Base-by-base conservation (phyloP, 1,140 invertebrate species). In the Saxidomus purpurata region DNA sequence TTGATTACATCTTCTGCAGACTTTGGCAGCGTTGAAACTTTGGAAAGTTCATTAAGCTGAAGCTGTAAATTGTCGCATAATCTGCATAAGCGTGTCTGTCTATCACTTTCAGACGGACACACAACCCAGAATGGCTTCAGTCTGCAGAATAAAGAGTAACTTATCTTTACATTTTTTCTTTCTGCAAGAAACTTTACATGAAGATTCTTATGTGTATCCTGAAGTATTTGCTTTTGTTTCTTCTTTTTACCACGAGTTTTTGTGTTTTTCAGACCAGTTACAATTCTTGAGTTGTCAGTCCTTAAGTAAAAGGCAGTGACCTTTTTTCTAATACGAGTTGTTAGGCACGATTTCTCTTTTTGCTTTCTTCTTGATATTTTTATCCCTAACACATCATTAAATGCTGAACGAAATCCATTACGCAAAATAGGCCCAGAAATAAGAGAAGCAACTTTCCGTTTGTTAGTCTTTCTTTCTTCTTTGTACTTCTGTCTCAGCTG, bases 401-500 rank as follows among this genome's bases (percentile, higher is more conserved):
- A 43, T 8, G 43, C 43, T 43, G 43, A 43, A 43, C 43, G 43
- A 43, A 74, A 3, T 36, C 69, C 36, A 9, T 74, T 74, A 34
- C 36, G 25, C 19, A 74, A 31, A 34, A 74, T 74, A 31, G 69
- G 36, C 22, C 69, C 69, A 15, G 69, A 3, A 22, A 74, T 74
- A 9, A 34, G 13, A 13, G 25, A 34, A 22, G 69, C 36, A 6
- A 74, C 19, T 31, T 36, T 74, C 19, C 22, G 25, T 36, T 74
- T 74, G 19, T 74, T 36, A 13, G 6, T 79, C 49, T 79, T 79
- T 49, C 47, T 17, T 25, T 55, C 76, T 52, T 49, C 28, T 40
- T 79, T 17, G 25, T 81, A 36, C 79, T 81, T 81, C 13, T 81
- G 28, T 61, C 52, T 81, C 17, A 81, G 34, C 25, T 81, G 79